Evolutionary conservation across 1,140 invertebrate genomes (phyloP).

Genomic region (Lepeophtheirus salmonis): DNA sequence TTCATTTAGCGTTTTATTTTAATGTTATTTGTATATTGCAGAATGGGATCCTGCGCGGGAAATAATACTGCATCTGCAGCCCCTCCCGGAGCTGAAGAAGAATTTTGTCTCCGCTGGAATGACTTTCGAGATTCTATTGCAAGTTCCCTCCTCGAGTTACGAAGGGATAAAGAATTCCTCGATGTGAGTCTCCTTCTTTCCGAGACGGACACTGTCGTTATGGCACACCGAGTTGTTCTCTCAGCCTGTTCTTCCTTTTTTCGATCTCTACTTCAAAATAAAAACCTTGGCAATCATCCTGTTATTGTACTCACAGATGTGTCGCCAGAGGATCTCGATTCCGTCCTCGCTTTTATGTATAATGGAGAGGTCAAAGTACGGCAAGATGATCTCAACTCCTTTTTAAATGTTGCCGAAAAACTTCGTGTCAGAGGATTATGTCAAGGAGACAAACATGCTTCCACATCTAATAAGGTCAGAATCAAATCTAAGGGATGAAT

Average conservation of each 20-base stretch:
- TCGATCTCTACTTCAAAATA: neutral
- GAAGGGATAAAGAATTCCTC: conserved; percentile 2
- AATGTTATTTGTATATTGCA: neutral
- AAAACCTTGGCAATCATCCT: neutral
- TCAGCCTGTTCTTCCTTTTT: conserved; percentile 14
- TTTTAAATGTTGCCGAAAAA: conserved; percentile 15
- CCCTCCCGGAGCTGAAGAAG: neutral
- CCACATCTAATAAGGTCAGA: neutral
- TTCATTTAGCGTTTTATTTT: neutral
- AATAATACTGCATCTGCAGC: neutral
- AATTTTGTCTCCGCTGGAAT: conserved; percentile 4
- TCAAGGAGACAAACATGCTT: neutral
- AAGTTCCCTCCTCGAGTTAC: conserved; percentile 3
- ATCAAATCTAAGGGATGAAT: no score
- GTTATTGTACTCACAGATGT: conserved; percentile 14
- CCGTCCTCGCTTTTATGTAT: conserved; percentile 17
- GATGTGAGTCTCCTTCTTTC: neutral
- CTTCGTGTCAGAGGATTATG: conserved; percentile 16
- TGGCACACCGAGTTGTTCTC: conserved; percentile 10
- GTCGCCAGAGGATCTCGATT: neutral
- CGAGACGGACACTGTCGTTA: neutral
- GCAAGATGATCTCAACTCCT: conserved; percentile 11
- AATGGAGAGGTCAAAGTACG: conserved; percentile 16
- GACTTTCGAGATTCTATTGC: conserved; percentile 1
- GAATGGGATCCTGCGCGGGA: neutral